A percentile compares a stretch with the other conserved stretches of the same genome.
Evolutionary conservation across 2,113 vertebrate genomes (phyloP).

Genomic region (Cynopterus brachyotis): DNA sequence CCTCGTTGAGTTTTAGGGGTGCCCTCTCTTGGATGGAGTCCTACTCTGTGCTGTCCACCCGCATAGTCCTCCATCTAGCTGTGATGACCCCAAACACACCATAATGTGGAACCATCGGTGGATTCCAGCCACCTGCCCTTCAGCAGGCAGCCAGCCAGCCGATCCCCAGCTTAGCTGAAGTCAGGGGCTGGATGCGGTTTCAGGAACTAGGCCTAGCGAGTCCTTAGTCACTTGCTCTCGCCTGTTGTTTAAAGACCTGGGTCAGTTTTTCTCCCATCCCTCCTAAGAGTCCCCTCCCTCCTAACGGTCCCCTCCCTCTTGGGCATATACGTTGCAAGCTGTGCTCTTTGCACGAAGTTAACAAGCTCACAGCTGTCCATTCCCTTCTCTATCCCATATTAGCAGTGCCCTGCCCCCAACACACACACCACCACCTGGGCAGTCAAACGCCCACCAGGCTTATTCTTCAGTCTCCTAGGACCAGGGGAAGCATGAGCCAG

Average conservation of each 20-base stretch:
- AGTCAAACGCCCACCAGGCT: not conserved
- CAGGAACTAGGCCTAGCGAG: not conserved
- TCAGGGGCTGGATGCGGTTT: not conserved
- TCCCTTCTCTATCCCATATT: not conserved
- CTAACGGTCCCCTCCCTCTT: not conserved
- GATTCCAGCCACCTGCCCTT: not conserved
- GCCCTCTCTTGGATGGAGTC: not conserved
- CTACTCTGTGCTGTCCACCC: too few species aligned
- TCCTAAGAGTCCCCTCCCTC: not conserved
- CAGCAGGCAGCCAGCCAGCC: not conserved
- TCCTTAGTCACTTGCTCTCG: not conserved
- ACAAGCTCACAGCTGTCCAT: not conserved
- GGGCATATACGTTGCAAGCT: not conserved
- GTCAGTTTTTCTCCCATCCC: not conserved
- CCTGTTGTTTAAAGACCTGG: not conserved
- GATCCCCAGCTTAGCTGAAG: not conserved
- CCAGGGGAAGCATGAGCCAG: not conserved
- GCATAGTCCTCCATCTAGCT: not conserved
- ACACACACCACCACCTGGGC: not conserved
- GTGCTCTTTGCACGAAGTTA: not conserved
- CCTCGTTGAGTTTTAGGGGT: accelerated
- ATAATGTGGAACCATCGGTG: not conserved
- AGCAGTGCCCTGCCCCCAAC: not conserved
- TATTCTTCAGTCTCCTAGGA: not conserved
- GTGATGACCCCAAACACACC: not conserved